A percentile compares a stretch with the other conserved stretches of the same genome.
These are phyloP conservation scores for Parapsyche elsis DNA, from an alignment of 1,140 invertebrate genomes.

Conservation along the genomic window DNA sequence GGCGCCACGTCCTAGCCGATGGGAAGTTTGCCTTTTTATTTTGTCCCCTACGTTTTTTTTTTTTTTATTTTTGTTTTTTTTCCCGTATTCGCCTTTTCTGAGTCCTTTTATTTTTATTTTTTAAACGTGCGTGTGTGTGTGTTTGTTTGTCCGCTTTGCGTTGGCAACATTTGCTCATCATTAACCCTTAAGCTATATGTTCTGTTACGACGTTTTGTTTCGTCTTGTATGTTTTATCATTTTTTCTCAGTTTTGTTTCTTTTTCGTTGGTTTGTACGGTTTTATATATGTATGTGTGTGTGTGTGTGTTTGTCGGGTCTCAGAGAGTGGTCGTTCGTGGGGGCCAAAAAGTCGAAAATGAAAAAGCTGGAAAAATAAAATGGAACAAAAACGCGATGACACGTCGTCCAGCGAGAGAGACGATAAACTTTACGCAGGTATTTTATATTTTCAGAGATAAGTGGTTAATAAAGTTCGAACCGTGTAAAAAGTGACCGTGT, in stretches of 20 bases:
- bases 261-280: neutral
- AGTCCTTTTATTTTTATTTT: neutral
- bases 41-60: neutral
- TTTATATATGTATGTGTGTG: slow-evolving; percentile 13
- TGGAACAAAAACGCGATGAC: slow-evolving; percentile 49
- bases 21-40: slow-evolving; percentile 44
- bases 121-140: neutral
- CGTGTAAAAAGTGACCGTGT: neutral
- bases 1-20: slow-evolving; percentile 44
- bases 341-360: neutral
- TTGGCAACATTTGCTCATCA: slow-evolving; percentile 53
- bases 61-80: slow-evolving; percentile 13
- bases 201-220: slow-evolving; percentile 35
- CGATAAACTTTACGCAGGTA: slow-evolving; percentile 48
- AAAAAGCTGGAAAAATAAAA: slow-evolving; percentile 29
- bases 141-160: neutral
- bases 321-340: neutral
- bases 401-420: slow-evolving; percentile 14
- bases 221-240: neutral
- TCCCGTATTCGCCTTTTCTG: neutral
- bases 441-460: slow-evolving; percentile 55
- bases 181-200: slow-evolving; percentile 45
- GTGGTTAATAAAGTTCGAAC: slow-evolving; percentile 22
- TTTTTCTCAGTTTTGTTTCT: neutral
- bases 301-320: neutral